A percentile compares a stretch with the other conserved stretches of the same genome.
These are phyloP conservation scores for Clinocottus analis DNA, from an alignment of 2,113 vertebrate species.

Conservation along the genomic window DNA sequence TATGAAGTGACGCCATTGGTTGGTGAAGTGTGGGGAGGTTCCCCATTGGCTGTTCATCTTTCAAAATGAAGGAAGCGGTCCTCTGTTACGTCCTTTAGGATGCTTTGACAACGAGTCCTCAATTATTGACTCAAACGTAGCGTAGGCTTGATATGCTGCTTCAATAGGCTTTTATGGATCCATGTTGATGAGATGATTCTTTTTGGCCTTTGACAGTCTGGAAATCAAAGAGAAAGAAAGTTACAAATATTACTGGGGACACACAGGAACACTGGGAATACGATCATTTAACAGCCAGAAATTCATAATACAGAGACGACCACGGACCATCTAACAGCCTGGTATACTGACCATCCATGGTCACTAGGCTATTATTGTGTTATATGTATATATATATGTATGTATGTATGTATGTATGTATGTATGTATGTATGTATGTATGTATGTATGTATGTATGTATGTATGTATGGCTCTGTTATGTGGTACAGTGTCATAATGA, in stretches of 20 bases:
- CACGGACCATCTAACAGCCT: no score
- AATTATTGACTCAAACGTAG: neutral
- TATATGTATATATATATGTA: neutral
- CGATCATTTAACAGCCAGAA: no score
- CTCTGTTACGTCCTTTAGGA: neutral
- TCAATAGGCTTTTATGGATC: neutral
- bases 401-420: no score
- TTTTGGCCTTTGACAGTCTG: no score
- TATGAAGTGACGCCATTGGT: neutral
- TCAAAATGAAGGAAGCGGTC: neutral
- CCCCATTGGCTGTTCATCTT: neutral
- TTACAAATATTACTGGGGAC: no score
- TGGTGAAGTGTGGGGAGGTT: neutral
- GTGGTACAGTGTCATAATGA: no score
- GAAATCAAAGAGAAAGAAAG: no score
- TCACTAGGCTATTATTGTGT: no score
- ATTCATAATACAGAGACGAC: no score
- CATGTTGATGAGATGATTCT: neutral
- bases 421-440: neutral
- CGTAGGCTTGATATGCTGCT: neutral
- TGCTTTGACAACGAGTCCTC: neutral
- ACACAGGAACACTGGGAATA: no score
- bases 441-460: no score
- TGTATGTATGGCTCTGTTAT: neutral
- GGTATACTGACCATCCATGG: no score